These are phyloP conservation scores for Diadumene lineata DNA, from an alignment of 92 coral and sea anemone genomes.

Conservation along the genomic window DNA sequence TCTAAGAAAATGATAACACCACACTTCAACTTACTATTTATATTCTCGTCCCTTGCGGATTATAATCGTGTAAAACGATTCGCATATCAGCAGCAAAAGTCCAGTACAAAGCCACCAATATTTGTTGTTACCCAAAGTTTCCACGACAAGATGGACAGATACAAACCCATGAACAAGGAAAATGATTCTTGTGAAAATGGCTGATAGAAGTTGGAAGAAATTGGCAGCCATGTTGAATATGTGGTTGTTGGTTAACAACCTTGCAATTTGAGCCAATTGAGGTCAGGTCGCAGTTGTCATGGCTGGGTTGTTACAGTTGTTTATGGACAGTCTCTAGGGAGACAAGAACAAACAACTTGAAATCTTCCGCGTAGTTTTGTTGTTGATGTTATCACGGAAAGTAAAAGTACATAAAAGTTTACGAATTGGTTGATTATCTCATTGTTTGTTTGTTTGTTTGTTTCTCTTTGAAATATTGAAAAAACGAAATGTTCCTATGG, in stretches of 20 bases:
- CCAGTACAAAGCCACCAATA: conserved; percentile 90
- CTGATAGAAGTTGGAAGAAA: conserved; percentile 40
- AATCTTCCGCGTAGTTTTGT: no score
- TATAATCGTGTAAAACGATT: conserved; percentile 83
- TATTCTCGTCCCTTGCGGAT: conserved; percentile 87
- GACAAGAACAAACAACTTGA: not conserved
- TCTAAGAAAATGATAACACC: no score
- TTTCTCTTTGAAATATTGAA: no score
- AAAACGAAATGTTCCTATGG: no score
- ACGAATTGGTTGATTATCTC: no score
- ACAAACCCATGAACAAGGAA: conserved; percentile 78
- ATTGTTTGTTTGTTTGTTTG: no score
- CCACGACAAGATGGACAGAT: conserved; percentile 63
- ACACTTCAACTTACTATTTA: conserved; percentile 94
- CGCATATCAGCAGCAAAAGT: conserved; percentile 65
- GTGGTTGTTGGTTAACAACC: conserved; percentile 22
- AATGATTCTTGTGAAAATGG: conserved; percentile 74
- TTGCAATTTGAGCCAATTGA: conserved; percentile 6
- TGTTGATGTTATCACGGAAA: no score
- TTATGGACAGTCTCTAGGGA: conserved; percentile 29
- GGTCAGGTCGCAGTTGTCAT: conserved; percentile 11
- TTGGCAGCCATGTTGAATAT: conserved; percentile 26
- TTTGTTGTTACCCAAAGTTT: conserved; percentile 12
- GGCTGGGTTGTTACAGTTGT: conserved; percentile 17
- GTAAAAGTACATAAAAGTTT: no score